These are phyloP conservation scores for Drosophila mauritiana DNA, from an alignment of 1,140 invertebrate genomes.

Conservation along the genomic window DNA sequence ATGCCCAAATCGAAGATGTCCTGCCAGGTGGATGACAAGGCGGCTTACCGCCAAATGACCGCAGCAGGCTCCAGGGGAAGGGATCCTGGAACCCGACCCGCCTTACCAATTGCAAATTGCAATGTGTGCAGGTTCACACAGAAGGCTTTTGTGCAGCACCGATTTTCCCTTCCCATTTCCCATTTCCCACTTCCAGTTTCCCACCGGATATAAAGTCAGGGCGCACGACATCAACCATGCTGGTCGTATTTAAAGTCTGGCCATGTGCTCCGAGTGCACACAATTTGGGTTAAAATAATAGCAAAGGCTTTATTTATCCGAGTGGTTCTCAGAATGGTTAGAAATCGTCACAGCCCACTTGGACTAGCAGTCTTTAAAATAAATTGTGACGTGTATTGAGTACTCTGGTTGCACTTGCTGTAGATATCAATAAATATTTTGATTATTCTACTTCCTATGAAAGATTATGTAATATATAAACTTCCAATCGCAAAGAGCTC, in stretches of 20 bases:
- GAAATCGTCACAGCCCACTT: neutral
- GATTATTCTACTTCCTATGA: too few relatives aligned
- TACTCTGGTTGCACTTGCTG: neutral
- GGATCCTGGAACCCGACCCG: neutral
- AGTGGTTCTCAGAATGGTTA: neutral
- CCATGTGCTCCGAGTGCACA: constrained; percentile 12
- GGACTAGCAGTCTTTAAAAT: neutral
- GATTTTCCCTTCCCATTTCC: neutral
- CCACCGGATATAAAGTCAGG: constrained; percentile 76
- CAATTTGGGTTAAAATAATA: constrained; percentile 23
- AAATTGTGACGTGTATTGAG: neutral
- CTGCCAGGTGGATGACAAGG: constrained; percentile 65
- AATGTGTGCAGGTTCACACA: constrained; percentile 74
- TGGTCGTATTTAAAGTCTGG: constrained; percentile 72
- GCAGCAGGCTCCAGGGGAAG: constrained; percentile 25
- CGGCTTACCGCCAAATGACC: constrained; percentile 79
- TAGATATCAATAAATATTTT: too few relatives aligned
- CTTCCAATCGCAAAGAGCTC: too few relatives aligned
- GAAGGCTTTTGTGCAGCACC: constrained; percentile 37
- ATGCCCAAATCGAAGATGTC: constrained; percentile 72
- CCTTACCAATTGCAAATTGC: constrained; percentile 67
- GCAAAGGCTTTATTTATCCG: neutral
- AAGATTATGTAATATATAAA: neutral
- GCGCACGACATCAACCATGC: constrained; percentile 57
- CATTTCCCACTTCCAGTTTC: neutral